phyloP scores from a whole-genome alignment of 2,888 invertebrate species.

The Pyralis farinalis region DNA sequence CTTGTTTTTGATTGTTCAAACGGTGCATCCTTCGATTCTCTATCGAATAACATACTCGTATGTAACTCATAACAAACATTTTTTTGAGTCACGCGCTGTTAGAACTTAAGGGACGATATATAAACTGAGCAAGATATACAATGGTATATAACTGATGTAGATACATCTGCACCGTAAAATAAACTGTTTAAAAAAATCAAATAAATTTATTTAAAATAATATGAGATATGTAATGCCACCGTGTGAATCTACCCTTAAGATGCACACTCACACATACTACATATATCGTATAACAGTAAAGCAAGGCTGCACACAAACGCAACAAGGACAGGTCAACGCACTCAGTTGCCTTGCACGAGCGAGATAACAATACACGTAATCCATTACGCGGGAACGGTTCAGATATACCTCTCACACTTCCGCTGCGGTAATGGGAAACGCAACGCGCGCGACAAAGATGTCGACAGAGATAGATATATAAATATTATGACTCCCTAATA shows the following conservation, averaged over 20 bases:
- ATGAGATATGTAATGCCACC: conserved; percentile 7
- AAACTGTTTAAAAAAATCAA: no score
- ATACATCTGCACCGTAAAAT: no score
- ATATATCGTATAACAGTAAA: conserved; percentile 66
- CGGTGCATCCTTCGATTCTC: no score
- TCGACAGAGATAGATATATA: conserved; percentile 66
- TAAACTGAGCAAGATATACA: no score
- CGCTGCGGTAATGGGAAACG: conserved; percentile 43
- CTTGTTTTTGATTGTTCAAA: no score
- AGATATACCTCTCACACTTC: conserved; percentile 36
- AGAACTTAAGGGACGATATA: no score
- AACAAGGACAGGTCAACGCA: conserved; percentile 81
- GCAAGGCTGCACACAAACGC: conserved; percentile 76
- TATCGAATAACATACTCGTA: no score
- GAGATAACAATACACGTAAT: conserved; percentile 42
- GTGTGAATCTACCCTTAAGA: conserved; percentile 67
- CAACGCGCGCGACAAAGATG: conserved; percentile 60
- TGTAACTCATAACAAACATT: no score
- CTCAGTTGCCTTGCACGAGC: conserved; percentile 76
- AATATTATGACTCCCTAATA: conserved; percentile 80
- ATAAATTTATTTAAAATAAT: neutral
- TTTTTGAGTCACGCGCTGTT: no score
- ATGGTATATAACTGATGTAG: no score
- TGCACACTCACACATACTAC: conserved; percentile 59
- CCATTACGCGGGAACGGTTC: conserved; percentile 39